These are phyloP conservation scores for Cepaea hortensis DNA, from an alignment of 2,888 invertebrate genomes.

Conservation along the genomic window DNA sequence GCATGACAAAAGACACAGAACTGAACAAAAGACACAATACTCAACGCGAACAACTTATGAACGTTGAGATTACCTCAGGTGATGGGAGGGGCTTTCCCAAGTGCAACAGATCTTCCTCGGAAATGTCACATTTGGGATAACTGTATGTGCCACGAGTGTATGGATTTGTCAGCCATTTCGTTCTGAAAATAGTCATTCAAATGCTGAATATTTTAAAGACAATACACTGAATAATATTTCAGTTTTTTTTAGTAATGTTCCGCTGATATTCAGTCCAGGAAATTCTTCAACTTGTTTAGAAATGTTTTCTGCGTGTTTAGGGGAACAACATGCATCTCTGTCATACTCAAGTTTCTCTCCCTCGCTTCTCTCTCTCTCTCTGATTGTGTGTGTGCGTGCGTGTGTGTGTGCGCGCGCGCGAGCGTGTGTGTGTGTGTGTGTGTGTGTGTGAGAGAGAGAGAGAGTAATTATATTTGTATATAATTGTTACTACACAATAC, in stretches of 20 bases:
- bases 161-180: slow-evolving; percentile 42
- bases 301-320: not conserved
- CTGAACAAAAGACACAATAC: not conserved
- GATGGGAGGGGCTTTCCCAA: slow-evolving; percentile 32
- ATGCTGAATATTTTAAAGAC: not conserved
- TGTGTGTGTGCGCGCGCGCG: no score
- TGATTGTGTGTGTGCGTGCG: no score
- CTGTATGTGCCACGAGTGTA: slow-evolving; percentile 33
- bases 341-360: not conserved
- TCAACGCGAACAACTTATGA: no score
- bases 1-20: not conserved
- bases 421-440: no score
- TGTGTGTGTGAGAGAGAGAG: no score
- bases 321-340: not conserved
- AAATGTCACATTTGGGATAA: not conserved
- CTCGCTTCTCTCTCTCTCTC: not conserved
- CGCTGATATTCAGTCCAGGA: not conserved
- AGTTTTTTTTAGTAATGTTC: not conserved
- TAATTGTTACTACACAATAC: no score
- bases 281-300: not conserved
- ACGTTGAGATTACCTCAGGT: not conserved
- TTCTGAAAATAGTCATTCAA: slow-evolving; percentile 2
- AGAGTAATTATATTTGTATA: no score
- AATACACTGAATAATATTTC: not conserved
- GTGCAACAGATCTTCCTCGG: slow-evolving; percentile 11